Conservation (phyloP, 2,797 vertebrate genomes). For the Melanogrammus aeglefinus region DNA sequence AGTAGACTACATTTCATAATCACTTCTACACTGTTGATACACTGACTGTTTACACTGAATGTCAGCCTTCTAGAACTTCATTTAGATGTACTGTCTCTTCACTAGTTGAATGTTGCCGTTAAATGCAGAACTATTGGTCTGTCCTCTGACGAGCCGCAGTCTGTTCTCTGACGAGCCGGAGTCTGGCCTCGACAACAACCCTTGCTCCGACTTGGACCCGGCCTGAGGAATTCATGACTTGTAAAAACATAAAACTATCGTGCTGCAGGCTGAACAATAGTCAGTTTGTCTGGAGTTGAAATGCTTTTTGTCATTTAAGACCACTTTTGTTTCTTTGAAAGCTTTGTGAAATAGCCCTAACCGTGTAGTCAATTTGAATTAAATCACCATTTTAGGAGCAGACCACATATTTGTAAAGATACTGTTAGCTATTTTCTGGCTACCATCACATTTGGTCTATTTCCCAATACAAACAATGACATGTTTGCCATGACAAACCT, state of each 20-base stretch:
- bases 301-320: constrained; percentile 24
- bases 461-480: constrained; percentile 43
- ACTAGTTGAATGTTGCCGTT: constrained; percentile 9
- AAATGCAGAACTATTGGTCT: constrained; percentile 7
- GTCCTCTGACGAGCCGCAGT: constrained; percentile 16
- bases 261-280: constrained; percentile 54
- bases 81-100: neutral
- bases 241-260: constrained; percentile 43
- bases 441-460: constrained; percentile 4
- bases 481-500: constrained; percentile 52
- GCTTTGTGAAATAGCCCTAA: neutral
- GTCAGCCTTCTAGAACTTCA: neutral
- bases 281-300: constrained; percentile 39
- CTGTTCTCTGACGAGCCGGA: constrained; percentile 18
- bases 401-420: neutral
- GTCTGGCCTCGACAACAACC: constrained; percentile 29
- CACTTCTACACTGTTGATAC: constrained; percentile 36
- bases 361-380: constrained; percentile 18
- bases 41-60: constrained; percentile 2
- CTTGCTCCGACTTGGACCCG: constrained; percentile 28
- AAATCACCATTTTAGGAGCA: constrained; percentile 1
- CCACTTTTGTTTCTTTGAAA: constrained; percentile 20
- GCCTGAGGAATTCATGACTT: constrained; percentile 50
- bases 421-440: constrained; percentile 17
- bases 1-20: constrained; percentile 50